A percentile compares a stretch with the other conserved stretches of the same genome.
These are phyloP conservation scores for Myzus persicae DNA, from an alignment of 1,140 invertebrate genomes.

Conservation along the genomic window DNA sequence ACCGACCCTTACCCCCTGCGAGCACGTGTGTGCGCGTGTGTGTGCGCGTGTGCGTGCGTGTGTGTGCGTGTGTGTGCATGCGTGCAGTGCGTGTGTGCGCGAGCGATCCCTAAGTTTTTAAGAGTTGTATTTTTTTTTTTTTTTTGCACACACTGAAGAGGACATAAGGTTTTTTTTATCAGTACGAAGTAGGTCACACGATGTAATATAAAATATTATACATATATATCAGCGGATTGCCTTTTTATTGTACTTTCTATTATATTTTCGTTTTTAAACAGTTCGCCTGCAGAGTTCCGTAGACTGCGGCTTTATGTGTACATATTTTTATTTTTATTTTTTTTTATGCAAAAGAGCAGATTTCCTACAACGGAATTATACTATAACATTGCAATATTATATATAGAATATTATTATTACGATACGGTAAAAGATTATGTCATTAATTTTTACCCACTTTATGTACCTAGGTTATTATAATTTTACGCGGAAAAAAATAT, in stretches of 20 bases:
- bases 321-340: neutral
- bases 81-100: neutral
- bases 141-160: neutral
- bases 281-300: neutral
- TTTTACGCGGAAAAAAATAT: neutral
- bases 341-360: neutral
- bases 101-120: conserved; percentile 8
- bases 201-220: conserved; percentile 36
- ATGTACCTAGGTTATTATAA: neutral
- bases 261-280: conserved; percentile 35
- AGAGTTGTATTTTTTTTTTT: conserved; percentile 25
- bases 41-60: neutral
- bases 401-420: neutral
- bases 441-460: neutral
- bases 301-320: neutral
- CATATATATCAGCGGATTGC: neutral
- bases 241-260: conserved; percentile 39
- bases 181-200: conserved; percentile 13
- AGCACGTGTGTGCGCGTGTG: neutral
- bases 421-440: neutral
- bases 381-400: neutral
- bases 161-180: conserved; percentile 23
- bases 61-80: too few species aligned
- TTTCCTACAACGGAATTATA: neutral
- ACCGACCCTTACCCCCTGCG: neutral